These are phyloP conservation scores for Synanceia verrucosa DNA, from an alignment of 2,797 vertebrate species.

Conservation along the genomic window DNA sequence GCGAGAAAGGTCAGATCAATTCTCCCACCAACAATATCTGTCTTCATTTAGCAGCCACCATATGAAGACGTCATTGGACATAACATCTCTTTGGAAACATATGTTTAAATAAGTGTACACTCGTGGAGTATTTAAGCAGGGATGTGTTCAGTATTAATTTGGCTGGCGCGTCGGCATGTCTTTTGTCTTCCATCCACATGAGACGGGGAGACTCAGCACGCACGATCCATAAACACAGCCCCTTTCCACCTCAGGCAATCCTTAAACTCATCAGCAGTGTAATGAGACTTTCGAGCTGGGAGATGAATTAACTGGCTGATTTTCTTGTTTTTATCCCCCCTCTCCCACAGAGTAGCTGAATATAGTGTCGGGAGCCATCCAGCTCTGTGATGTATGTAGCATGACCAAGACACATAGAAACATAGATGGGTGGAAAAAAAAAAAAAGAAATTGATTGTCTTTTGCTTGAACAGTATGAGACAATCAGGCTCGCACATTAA, in stretches of 20 bases:
- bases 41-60: constrained; percentile 75
- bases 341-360: constrained; percentile 62
- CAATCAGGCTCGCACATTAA: constrained; percentile 38
- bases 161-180: constrained; percentile 58
- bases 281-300: constrained; percentile 83
- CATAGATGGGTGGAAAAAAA: constrained; percentile 16
- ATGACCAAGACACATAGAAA: constrained; percentile 36
- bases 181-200: constrained; percentile 75
- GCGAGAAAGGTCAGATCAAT: constrained; percentile 83
- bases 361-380: constrained; percentile 39
- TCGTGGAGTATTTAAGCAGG: constrained; percentile 65
- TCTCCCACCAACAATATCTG: constrained; percentile 59
- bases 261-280: constrained; percentile 82
- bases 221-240: constrained; percentile 72
- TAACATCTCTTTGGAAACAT: constrained; percentile 47
- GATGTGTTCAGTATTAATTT: constrained; percentile 68
- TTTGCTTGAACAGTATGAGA: constrained; percentile 33
- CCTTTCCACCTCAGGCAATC: constrained; percentile 74
- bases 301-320: constrained; percentile 86
- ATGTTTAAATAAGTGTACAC: constrained; percentile 69
- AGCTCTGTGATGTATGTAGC: constrained; percentile 53
- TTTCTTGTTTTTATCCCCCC: constrained; percentile 61
- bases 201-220: constrained; percentile 59
- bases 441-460: constrained; percentile 34
- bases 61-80: constrained; percentile 38